phyloP scores from a whole-genome alignment of 2,113 vertebrate genomes.

The Menidia beryllina region DNA sequence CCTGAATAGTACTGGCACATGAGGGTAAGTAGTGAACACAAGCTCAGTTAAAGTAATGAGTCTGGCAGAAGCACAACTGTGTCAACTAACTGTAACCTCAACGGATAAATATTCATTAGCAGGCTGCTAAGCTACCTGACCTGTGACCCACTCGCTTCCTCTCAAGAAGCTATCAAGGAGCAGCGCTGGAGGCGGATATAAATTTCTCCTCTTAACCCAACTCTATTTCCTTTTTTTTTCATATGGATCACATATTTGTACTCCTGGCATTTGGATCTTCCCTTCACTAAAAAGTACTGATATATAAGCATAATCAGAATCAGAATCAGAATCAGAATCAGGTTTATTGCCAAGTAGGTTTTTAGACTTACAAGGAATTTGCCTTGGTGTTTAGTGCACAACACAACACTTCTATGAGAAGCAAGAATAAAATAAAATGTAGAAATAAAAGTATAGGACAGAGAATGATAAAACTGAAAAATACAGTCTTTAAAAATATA shows the following conservation, averaged over 20 bases:
- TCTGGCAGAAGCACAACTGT: conserved; percentile 46
- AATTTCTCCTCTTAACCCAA: conserved; percentile 35
- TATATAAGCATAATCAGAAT: no score
- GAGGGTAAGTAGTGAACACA: conserved; percentile 9
- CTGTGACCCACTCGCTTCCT: conserved; percentile 68
- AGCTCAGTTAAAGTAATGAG: conserved; percentile 30
- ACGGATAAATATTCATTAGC: conserved; percentile 70
- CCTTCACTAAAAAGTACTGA: no score
- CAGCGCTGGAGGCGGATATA: conserved; percentile 37
- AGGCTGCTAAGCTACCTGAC: conserved; percentile 60
- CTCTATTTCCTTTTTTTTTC: conserved; percentile 28
- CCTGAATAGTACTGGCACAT: neutral
- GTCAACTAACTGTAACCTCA: conserved; percentile 51
- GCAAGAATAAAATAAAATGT: no score
- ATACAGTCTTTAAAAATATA: no score
- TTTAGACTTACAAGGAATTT: no score
- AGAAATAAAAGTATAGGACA: no score
- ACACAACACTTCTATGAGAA: no score
- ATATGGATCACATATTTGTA: conserved; percentile 5
- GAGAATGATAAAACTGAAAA: no score
- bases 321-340: no score
- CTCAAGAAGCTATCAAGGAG: conserved; percentile 39
- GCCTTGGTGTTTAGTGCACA: no score
- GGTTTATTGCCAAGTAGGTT: no score
- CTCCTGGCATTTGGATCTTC: neutral